Percentiles rank a stretch among this genome's conserved stretches.
phyloP scores from a whole-genome alignment of 2,888 invertebrate species.

The Lycophotia porphyrea region DNA sequence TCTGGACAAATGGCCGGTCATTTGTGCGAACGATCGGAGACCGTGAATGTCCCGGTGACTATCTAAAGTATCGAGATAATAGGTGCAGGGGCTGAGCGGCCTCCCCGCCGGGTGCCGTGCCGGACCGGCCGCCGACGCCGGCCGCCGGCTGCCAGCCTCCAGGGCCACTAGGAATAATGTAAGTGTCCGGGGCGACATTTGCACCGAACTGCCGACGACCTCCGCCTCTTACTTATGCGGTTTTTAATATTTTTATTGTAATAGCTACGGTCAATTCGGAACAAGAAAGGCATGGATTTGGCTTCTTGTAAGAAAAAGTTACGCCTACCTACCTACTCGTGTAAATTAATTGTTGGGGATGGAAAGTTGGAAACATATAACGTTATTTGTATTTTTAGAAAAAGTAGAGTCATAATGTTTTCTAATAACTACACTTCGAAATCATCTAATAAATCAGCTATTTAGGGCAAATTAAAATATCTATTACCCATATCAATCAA shows the following conservation, averaged over 20 bases:
- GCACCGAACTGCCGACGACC: conserved; percentile 90
- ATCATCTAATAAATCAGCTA: neutral
- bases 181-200: conserved; percentile 90
- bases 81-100: conserved; percentile 80
- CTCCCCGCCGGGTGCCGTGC: conserved; percentile 58
- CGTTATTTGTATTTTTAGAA: neutral
- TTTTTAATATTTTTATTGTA: conserved; percentile 92
- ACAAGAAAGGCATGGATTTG: conserved; percentile 72
- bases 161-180: conserved; percentile 87
- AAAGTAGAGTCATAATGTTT: too few relatives aligned
- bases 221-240: conserved; percentile 90
- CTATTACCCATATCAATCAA: neutral
- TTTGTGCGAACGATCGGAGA: conserved; percentile 86
- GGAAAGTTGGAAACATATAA: neutral
- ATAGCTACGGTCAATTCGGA: conserved; percentile 84
- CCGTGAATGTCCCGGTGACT: conserved; percentile 86
- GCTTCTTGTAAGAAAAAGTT: neutral
- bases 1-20: conserved; percentile 88
- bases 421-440: neutral
- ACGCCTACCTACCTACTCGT: neutral
- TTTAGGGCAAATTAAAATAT: neutral
- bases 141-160: conserved; percentile 67
- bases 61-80: conserved; percentile 90
- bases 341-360: too few relatives aligned
- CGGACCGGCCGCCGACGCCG: conserved; percentile 67